Evolutionary conservation across 2,113 vertebrate genomes (phyloP), one percentile per base, ranked within the genome.

Genomic region (Eublepharis macularius): DNA sequence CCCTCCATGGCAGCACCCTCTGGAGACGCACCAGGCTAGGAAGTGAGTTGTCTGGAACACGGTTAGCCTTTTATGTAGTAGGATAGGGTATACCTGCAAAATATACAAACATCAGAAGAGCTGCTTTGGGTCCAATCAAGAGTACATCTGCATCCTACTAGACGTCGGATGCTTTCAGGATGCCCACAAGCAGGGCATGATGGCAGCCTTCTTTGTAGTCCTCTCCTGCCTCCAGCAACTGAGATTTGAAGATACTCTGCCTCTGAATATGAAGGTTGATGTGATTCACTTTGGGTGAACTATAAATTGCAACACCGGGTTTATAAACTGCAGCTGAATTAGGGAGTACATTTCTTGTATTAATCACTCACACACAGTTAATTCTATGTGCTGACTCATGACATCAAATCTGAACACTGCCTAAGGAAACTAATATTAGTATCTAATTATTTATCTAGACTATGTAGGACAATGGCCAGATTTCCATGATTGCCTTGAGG

Each of bases 371-470:
- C 45, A 17, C 45, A 8, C 13, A 47, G 11, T 47, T 24, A 47
- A 75, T 12, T 3, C 21, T 14, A 32, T 69, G 17, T 70, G n/a
- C n/a, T 54, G 12, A 2, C 4, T 13, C 36, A 45, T 12, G 36
- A n/a, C 34, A 73, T 16, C n/a, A 0, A 69, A 7, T 36, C 17
- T 2, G 21, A 14, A 29, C 14, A 26, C 29, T 16, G 68, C 12
- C 1, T 0, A n/a, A 10, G 39, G 1, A 70, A 1, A 32, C 80
- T 81, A 24, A 24, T n/a, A 29, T 10, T 54, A 24, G 26, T 74
- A 6, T 0, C 32, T 32, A 36, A 17, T 1, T 51, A 51, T 51
- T 51, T 13, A 51, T 51, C 49, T 24, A 34, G 1, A 5, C 0
- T 0, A 1, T 0, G 1, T 3, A 0, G 10, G 47, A 69, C 32